Evolutionary conservation across 2,888 invertebrate genomes (phyloP).

Genomic region (Stomorhina lunata): DNA sequence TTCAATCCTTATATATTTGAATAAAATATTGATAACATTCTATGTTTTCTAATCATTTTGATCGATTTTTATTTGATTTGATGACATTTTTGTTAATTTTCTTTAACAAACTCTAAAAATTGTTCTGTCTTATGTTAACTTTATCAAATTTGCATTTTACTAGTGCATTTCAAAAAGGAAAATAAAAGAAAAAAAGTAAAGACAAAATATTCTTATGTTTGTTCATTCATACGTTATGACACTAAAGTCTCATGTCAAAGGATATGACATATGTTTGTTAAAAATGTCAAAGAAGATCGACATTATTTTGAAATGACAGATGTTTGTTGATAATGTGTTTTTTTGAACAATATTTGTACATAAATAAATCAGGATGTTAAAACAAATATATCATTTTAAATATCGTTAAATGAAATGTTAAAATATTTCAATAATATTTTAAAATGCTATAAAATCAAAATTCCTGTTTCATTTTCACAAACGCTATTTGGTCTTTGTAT

Average conservation of each 20-base stretch:
- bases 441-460: too few species aligned
- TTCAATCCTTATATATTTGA: too few species aligned
- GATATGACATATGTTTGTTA: conserved; percentile 60
- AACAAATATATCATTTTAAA: background rate
- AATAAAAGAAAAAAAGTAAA: background rate
- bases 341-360: background rate
- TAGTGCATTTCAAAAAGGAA: too few species aligned
- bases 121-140: too few species aligned
- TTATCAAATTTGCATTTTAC: too few species aligned
- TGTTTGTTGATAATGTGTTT: conserved; percentile 60
- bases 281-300: conserved; percentile 54
- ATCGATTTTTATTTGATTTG: too few species aligned
- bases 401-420: too few species aligned
- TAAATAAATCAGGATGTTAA: background rate
- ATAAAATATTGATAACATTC: too few species aligned
- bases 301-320: conserved; percentile 61
- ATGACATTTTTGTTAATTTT: too few species aligned
- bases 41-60: too few species aligned
- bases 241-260: conserved; percentile 63
- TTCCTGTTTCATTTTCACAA: background rate
- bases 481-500: background rate
- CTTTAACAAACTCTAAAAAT: too few species aligned
- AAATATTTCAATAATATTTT: too few species aligned
- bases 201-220: conserved; percentile 47
- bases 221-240: conserved; percentile 64